Conservation (phyloP, 2,797 vertebrate species). For the Halcyon leucocephala region DNA sequence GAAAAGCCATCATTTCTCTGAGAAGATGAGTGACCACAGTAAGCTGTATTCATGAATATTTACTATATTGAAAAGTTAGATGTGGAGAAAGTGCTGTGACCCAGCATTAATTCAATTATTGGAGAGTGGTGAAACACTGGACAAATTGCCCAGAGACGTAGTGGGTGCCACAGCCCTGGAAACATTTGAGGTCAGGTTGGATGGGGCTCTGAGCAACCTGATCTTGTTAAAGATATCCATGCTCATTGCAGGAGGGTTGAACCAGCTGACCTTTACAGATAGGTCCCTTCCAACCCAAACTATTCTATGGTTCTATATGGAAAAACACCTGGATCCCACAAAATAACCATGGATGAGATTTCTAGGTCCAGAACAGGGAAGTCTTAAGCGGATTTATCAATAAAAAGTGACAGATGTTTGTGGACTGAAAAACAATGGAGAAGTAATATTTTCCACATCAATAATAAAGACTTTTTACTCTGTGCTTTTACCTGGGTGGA, state of each 20-base stretch:
- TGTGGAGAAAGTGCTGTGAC: background rate
- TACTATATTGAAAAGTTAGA: background rate
- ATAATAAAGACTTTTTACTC: conserved; percentile 64
- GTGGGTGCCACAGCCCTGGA: background rate
- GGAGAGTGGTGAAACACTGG: background rate
- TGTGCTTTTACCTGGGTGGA: conserved; percentile 64
- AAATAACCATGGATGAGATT: background rate
- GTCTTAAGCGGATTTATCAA: background rate
- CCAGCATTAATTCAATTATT: background rate
- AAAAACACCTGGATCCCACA: background rate
- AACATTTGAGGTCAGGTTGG: background rate
- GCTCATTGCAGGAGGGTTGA: background rate
- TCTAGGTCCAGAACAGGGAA: background rate
- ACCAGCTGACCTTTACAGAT: background rate
- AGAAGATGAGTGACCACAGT: background rate
- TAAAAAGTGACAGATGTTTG: conserved; percentile 36
- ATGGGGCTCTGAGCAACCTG: background rate
- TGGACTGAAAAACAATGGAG: conserved; percentile 43
- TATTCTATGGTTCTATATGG: background rate
- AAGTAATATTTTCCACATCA: conserved; percentile 63
- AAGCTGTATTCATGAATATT: background rate
- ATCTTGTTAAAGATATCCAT: background rate
- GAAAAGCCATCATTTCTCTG: background rate
- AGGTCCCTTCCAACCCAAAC: background rate
- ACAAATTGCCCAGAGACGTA: background rate